Percentiles rank a stretch among this genome's conserved stretches.
These are phyloP conservation scores for Nebria salina DNA, from an alignment of 2,888 invertebrate species.

Conservation along the genomic window DNA sequence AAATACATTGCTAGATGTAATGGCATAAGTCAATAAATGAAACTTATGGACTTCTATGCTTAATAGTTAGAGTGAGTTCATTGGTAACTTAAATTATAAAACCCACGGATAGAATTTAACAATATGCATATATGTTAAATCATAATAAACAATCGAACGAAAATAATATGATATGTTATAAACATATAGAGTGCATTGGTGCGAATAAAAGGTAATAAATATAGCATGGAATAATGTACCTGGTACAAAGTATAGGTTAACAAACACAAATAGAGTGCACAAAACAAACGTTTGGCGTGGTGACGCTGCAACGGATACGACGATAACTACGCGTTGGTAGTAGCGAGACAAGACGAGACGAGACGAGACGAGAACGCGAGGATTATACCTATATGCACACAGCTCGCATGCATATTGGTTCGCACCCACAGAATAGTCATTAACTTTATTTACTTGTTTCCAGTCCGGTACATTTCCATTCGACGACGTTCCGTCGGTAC, in stretches of 20 bases:
- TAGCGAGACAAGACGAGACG: not conserved
- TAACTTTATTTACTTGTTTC: constrained; percentile 29
- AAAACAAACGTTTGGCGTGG: not conserved
- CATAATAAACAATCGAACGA: too few species aligned
- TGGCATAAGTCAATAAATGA: too few species aligned
- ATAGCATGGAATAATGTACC: not conserved
- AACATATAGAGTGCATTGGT: not conserved
- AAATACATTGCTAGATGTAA: too few species aligned
- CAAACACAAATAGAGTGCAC: not conserved
- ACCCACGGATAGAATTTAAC: not conserved
- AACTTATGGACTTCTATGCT: too few species aligned
- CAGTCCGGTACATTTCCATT: constrained; percentile 41
- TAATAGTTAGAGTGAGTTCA: not conserved
- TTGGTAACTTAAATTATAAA: not conserved
- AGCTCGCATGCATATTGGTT: not conserved
- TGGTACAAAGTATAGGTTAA: not conserved
- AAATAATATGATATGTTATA: not conserved
- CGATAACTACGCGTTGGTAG: not conserved
- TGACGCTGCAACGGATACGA: not conserved
- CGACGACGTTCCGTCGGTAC: constrained; percentile 22
- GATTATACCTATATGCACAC: constrained; percentile 3
- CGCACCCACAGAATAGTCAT: constrained; percentile 19
- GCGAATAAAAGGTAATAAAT: not conserved
- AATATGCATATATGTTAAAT: not conserved
- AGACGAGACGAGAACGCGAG: constrained; percentile 5